phyloP scores from a whole-genome alignment of 2,888 invertebrate genomes.

The Gryllus longicercus region DNA sequence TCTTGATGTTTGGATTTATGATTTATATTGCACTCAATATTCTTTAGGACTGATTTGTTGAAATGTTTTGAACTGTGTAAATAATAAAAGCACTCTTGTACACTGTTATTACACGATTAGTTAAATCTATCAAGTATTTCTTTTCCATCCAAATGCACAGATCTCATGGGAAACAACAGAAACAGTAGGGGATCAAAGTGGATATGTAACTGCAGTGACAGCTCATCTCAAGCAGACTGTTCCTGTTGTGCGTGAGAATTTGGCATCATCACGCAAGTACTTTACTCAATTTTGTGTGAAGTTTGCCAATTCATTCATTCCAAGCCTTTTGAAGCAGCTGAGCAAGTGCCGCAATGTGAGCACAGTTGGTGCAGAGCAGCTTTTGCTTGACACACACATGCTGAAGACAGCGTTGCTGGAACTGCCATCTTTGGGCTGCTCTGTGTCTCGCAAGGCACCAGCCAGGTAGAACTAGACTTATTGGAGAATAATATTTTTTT shows the following conservation, averaged over 20 bases:
- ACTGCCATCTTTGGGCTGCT: constrained; percentile 87
- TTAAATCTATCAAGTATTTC: background rate
- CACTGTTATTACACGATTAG: background rate
- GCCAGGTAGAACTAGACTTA: constrained; percentile 59
- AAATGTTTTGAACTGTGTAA: too few relatives aligned
- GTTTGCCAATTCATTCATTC: constrained; percentile 91
- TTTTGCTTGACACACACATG: constrained; percentile 90
- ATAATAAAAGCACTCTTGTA: too few relatives aligned
- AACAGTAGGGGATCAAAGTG: constrained; percentile 94
- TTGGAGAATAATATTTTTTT: too few relatives aligned
- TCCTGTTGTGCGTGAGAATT: constrained; percentile 83
- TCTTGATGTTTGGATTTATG: too few relatives aligned
- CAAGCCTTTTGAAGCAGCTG: constrained; percentile 86
- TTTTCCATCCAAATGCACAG: constrained; percentile 45
- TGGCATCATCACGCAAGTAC: constrained; percentile 90
- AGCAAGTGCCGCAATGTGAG: constrained; percentile 88
- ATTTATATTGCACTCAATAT: too few relatives aligned
- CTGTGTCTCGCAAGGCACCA: constrained; percentile 83
- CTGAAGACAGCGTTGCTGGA: constrained; percentile 90
- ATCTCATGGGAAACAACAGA: constrained; percentile 91
- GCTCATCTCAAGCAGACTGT: constrained; percentile 81
- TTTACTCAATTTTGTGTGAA: constrained; percentile 97
- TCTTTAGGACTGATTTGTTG: too few relatives aligned
- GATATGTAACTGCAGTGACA: constrained; percentile 87
- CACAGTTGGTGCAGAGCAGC: constrained; percentile 90